A percentile compares a stretch with the other conserved stretches of the same genome.
These are phyloP conservation scores for Cheirogaleus major DNA, from an alignment of 2,797 vertebrate genomes.

Conservation along the genomic window DNA sequence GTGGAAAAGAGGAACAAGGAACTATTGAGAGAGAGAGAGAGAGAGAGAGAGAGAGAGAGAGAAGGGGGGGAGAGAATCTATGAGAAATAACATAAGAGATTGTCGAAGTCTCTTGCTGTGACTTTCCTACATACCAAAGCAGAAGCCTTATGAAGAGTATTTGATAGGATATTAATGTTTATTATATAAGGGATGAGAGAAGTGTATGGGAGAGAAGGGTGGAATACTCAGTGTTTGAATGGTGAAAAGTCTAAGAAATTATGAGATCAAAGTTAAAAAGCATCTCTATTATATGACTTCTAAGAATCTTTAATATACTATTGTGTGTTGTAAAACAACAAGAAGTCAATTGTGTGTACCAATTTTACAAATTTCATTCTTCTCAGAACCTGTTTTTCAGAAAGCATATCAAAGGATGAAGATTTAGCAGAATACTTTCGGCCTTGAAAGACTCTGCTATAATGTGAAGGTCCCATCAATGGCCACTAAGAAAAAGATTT, in stretches of 20 bases:
- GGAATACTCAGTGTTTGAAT: background rate
- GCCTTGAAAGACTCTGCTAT: background rate
- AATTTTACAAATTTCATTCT: background rate
- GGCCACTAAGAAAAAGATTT: background rate
- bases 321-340: background rate
- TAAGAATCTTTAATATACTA: background rate
- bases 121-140: background rate
- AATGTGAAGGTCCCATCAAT: too few relatives aligned
- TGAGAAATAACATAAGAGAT: background rate
- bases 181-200: background rate
- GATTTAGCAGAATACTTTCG: background rate
- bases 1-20: background rate
- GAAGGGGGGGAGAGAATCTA: background rate
- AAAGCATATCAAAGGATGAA: background rate
- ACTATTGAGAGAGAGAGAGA: background rate
- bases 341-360: background rate
- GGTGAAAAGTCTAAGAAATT: background rate
- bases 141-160: background rate
- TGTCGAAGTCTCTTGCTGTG: background rate
- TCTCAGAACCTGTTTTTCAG: background rate
- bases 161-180: background rate
- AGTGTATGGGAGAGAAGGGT: too few relatives aligned
- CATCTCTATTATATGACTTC: background rate
- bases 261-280: background rate
- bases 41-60: background rate